Percentiles rank a stretch among this genome's conserved stretches.
These are phyloP conservation scores for Oscheius onirici DNA, from an alignment of 2,888 invertebrate species.

Conservation along the genomic window DNA sequence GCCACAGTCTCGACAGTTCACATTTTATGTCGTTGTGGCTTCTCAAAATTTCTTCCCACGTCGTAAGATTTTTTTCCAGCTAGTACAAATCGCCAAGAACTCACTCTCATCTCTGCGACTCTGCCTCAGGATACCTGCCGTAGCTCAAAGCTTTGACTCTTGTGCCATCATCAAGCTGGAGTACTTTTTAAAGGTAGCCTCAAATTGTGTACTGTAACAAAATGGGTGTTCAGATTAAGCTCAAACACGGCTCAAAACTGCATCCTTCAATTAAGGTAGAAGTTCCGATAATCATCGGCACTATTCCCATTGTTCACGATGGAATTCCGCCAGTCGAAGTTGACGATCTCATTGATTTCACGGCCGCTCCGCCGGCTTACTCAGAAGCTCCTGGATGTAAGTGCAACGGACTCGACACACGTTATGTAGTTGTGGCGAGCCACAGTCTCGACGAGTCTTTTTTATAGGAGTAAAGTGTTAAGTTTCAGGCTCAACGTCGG, in stretches of 20 bases:
- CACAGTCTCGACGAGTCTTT: too few relatives aligned
- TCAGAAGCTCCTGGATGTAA: background rate
- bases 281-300: slow-evolving; percentile 19
- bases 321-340: background rate
- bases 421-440: too few relatives aligned
- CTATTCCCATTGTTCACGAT: background rate
- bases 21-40: too few relatives aligned
- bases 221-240: background rate
- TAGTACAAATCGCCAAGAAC: slow-evolving; percentile 10
- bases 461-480: background rate
- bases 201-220: background rate
- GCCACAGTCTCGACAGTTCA: too few relatives aligned
- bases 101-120: background rate
- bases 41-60: too few relatives aligned
- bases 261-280: slow-evolving; percentile 5
- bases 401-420: background rate
- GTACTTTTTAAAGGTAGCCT: slow-evolving; percentile 11
- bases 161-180: slow-evolving; percentile 20
- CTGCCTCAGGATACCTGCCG: slow-evolving; percentile 3
- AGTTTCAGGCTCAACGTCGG: background rate
- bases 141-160: slow-evolving; percentile 8
- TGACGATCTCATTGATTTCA: background rate
- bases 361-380: slow-evolving; percentile 4
- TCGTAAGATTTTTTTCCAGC: background rate
- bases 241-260: slow-evolving; percentile 3